Evolutionary conservation across 2,888 invertebrate species (phyloP).

Genomic region (Megamerina dolium): DNA sequence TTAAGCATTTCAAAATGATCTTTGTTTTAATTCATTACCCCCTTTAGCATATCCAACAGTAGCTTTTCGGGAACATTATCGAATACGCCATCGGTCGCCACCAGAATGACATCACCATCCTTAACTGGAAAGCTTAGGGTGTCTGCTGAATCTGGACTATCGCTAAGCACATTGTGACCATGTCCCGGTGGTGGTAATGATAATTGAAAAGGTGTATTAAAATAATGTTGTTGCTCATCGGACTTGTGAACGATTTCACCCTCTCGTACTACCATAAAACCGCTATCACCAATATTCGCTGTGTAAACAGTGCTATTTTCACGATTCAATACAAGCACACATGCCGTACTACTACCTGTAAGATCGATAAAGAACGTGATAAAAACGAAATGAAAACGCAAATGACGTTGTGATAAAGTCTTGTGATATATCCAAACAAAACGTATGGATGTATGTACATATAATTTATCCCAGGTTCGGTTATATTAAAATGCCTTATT

Average conservation of each 20-base stretch:
- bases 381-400: constrained; percentile 7
- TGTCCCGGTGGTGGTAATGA: constrained; percentile 89
- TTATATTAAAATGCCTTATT: too few relatives aligned
- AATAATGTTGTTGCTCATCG: constrained; percentile 97
- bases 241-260: constrained; percentile 87
- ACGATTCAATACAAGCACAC: constrained; percentile 88
- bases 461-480: too few relatives aligned
- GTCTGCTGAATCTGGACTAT: constrained; percentile 89
- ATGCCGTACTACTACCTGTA: constrained; percentile 94
- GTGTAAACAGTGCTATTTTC: constrained; percentile 86
- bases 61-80: constrained; percentile 93
- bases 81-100: constrained; percentile 97
- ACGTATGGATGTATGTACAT: neutral
- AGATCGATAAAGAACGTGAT: too few relatives aligned
- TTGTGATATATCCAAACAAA: neutral
- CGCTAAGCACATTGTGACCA: constrained; percentile 80
- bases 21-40: constrained; percentile 48
- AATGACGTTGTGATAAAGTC: neutral
- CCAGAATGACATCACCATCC: constrained; percentile 88
- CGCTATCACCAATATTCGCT: constrained; percentile 98
- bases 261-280: constrained; percentile 85
- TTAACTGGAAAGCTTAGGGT: constrained; percentile 78
- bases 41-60: constrained; percentile 76
- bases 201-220: constrained; percentile 97
- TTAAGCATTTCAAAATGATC: neutral